Evolutionary conservation across 2,888 invertebrate genomes (phyloP).

Genomic region (Tubulanus polymorphus): DNA sequence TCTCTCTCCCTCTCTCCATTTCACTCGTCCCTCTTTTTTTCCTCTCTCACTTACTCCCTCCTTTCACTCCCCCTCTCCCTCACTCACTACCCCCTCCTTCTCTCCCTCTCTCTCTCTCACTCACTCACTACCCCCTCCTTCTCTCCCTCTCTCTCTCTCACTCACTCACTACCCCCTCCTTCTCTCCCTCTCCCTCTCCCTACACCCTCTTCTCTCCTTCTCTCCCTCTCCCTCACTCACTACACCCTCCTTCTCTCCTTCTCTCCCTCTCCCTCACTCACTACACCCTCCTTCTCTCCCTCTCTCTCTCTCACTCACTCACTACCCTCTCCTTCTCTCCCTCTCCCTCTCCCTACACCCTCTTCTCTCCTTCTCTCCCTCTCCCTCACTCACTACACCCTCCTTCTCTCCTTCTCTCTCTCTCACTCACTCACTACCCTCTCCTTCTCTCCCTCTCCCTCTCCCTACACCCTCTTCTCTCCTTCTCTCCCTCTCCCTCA

Average conservation of each 20-base stretch:
- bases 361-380: neutral
- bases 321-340: neutral
- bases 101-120: neutral
- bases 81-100: conserved; percentile 1
- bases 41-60: conserved; percentile 6
- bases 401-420: neutral
- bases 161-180: neutral
- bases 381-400: neutral
- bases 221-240: neutral
- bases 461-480: neutral
- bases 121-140: neutral
- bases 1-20: conserved; percentile 13
- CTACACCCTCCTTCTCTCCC: neutral
- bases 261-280: neutral
- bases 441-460: neutral
- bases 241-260: neutral
- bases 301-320: neutral
- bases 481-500: neutral
- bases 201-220: too few species aligned
- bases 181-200: neutral
- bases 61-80: neutral
- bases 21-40: too few species aligned
- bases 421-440: neutral
- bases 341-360: neutral
- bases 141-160: neutral